Evolutionary conservation across 2,888 invertebrate genomes (phyloP), one percentile per base, ranked within the genome.

Genomic region (Plagodis dolabraria): DNA sequence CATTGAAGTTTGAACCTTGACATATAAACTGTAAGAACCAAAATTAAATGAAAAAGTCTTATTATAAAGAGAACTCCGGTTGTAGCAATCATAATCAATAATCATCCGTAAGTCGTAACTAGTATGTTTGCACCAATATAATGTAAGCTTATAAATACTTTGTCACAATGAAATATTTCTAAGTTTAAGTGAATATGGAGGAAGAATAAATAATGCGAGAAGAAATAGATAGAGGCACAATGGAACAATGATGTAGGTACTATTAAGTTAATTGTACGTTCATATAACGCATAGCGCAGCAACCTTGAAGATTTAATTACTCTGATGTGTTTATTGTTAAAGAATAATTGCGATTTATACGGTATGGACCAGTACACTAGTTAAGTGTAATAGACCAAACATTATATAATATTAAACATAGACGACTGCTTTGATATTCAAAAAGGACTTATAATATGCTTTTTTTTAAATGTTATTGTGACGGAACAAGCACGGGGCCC

Each of bases 261-360:
- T 8, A n/a, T 54, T 38, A 22, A 45, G 55, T 45, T 43, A 35
- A 50, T 36, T 46, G 36, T 12, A 35, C 51, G 44, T 45, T 22
- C 22, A 44, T 12, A 47, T 43, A 34, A 55, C 48, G 33, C 43
- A 36, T 43, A 33, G 10, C 36, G 22, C 48, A 22, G 7, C 63
- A 59, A 59, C 66, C 70, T 65, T 68, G 64, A 52, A 54, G 57
- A 49, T 50, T 60, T 54, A 65, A 66, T 68, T 66, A 63, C 49
- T 62, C 46, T 64, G 63, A 58, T 42, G 54, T 61, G 64, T 63
- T 65, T 68, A 64, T 65, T 65, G 59, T 58, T 59, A 60, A 61
- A 58, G 56, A 58, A 64, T 67, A 54, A 60, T 47, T 58, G 43
- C 53, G 43, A 49, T 61, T 49, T 53, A 63, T 54, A 56, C 43